Base-by-base conservation (phyloP, 2,888 invertebrate genomes). In the Chrysomela aeneicollis region DNA sequence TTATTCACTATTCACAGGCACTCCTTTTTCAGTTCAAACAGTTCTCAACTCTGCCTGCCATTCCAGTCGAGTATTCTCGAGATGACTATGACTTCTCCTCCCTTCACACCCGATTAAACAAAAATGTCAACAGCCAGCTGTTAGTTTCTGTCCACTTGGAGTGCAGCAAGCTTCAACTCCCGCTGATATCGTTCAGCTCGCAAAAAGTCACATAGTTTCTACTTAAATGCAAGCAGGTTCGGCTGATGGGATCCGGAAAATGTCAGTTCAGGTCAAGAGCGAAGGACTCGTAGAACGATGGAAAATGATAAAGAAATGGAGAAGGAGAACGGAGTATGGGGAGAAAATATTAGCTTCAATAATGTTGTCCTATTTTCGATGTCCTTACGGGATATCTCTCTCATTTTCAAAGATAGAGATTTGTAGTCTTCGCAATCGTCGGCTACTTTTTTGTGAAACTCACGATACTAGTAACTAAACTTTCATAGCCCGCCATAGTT, bases 51-150 rank as follows among this genome's bases (percentile, higher is more conserved):
- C 35, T 35, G 35, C 35, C 35, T 35, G 35, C 35, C 12, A 35
- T 35, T 35, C 35, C 35, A 35, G 35, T 35, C 12, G 35, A 35
- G 35, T 10, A 35, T 10, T 10, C 35, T 35, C 35, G 35, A 35
- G 35, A 35, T 35, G 9, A 10, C 35, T 42, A 6, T 35, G 2
- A 6, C 35, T 42, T n/a, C 42, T 15, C 15, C n/a, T 2, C 12
- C 15, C 6, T 15, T 42, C 42, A 4, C 42, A 42, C 42, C 15
- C 15, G 4, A 42, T 15, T 42, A 3, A 42, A 42, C 42, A 15
- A 42, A 35, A 42, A 42, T 42, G n/a, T 42, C 42, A 42, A 42
- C 42, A 42, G n/a, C 6, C 15, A 42, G 42, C n/a, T 42, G 42
- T 42, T 42, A n/a, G n/a, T 42, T 42, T 42, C 42, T 42, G 15